Evolutionary conservation across 2,888 invertebrate species (phyloP).

Genomic region (Boloria euphrosyne): DNA sequence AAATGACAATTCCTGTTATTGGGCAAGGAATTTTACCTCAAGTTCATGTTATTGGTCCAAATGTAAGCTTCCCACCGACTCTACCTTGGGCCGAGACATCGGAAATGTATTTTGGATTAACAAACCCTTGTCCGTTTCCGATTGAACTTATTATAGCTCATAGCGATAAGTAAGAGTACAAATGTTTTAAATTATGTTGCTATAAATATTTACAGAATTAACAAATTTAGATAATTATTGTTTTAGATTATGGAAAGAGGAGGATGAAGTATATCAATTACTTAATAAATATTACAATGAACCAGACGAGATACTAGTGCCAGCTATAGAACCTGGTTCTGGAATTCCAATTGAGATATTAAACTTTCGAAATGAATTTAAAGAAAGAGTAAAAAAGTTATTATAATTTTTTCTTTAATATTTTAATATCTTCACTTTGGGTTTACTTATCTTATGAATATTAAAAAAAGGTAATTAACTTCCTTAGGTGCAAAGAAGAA

Average conservation of each 20-base stretch:
- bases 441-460: slow-evolving; percentile 5
- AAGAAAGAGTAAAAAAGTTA: slow-evolving; percentile 59
- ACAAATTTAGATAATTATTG: background rate
- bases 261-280: slow-evolving; percentile 67
- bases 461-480: background rate
- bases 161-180: slow-evolving; percentile 81
- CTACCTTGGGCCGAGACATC: slow-evolving; percentile 83
- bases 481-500: slow-evolving; percentile 54
- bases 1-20: slow-evolving; percentile 68
- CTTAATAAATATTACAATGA: slow-evolving; percentile 70
- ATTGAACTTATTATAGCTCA: slow-evolving; percentile 87
- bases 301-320: slow-evolving; percentile 71
- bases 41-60: slow-evolving; percentile 74
- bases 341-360: slow-evolving; percentile 59
- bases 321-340: slow-evolving; percentile 61
- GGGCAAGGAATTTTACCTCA: slow-evolving; percentile 81
- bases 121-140: slow-evolving; percentile 85
- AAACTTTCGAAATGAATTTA: slow-evolving; percentile 58
- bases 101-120: slow-evolving; percentile 82
- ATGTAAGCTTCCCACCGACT: slow-evolving; percentile 83
- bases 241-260: slow-evolving; percentile 61
- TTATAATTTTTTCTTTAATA: slow-evolving; percentile 8
- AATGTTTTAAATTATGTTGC: slow-evolving; percentile 1
- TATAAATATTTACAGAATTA: background rate
- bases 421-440: slow-evolving; percentile 1